A percentile compares a stretch with the other conserved stretches of the same genome.
Conservation (phyloP, 2,888 invertebrate species). For the Venusia cambrica region DNA sequence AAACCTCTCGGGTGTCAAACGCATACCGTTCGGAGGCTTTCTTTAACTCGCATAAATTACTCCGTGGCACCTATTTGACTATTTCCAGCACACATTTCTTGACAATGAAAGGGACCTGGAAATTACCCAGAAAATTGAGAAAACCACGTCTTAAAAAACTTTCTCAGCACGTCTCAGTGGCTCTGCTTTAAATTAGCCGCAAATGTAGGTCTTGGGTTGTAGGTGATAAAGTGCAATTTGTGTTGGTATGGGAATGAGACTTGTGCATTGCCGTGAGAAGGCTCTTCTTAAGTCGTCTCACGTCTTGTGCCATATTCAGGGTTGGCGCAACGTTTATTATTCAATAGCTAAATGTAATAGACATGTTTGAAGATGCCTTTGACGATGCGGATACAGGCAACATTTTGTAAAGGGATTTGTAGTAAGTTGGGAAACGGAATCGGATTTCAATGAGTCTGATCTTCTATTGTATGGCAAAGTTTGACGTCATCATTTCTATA, state of each 20-base stretch:
- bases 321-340: slow-evolving; percentile 62
- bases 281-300: slow-evolving; percentile 49
- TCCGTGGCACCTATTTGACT: slow-evolving; percentile 44
- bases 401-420: slow-evolving; percentile 32
- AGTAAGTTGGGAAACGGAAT: slow-evolving; percentile 18
- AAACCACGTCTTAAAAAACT: slow-evolving; percentile 56
- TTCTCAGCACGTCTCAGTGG: slow-evolving; percentile 33
- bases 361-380: slow-evolving; percentile 47
- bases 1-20: slow-evolving; percentile 25
- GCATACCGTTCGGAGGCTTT: slow-evolving; percentile 30
- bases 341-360: slow-evolving; percentile 66
- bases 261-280: slow-evolving; percentile 38
- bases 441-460: slow-evolving; percentile 13
- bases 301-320: slow-evolving; percentile 52
- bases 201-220: slow-evolving; percentile 37
- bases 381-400: slow-evolving; percentile 27
- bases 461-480: slow-evolving; percentile 10
- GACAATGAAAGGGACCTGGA: slow-evolving; percentile 52
- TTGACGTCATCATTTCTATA: slow-evolving; percentile 11
- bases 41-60: slow-evolving; percentile 51
- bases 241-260: slow-evolving; percentile 35
- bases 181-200: slow-evolving; percentile 36
- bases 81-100: slow-evolving; percentile 57
- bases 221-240: slow-evolving; percentile 54
- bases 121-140: slow-evolving; percentile 54